Percentiles rank a stretch among this genome's conserved stretches.
These are phyloP conservation scores for Proales similis DNA, from an alignment of 1,140 invertebrate species.

Conservation along the genomic window DNA sequence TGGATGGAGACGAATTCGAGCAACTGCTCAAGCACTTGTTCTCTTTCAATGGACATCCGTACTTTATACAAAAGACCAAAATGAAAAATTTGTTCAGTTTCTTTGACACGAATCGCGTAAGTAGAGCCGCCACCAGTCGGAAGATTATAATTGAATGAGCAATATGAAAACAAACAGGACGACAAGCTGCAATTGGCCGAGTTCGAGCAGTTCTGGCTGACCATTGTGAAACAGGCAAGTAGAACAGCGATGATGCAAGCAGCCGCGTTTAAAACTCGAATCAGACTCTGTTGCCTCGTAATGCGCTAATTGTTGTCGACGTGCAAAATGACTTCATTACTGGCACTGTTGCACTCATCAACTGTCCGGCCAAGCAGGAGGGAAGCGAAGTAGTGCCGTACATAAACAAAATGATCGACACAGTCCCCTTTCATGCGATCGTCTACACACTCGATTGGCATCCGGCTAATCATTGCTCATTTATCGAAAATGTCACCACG, in stretches of 20 bases:
- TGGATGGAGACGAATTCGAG: constrained; percentile 29
- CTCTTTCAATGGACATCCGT: constrained; percentile 25
- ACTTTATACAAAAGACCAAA: constrained; percentile 32
- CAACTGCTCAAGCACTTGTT: constrained; percentile 25
- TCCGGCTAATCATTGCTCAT: constrained; percentile 88
- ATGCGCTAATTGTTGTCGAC: constrained; percentile 84
- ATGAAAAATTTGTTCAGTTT: constrained; percentile 32
- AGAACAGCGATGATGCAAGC: neutral
- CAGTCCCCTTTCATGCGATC: constrained; percentile 77
- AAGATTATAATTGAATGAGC: neutral
- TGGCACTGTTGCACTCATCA: constrained; percentile 81
- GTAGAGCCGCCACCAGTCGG: too few species aligned
- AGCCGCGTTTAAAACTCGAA: neutral
- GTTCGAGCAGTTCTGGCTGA: constrained; percentile 23
- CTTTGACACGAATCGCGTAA: constrained; percentile 27
- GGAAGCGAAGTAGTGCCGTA: constrained; percentile 59
- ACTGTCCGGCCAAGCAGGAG: constrained; percentile 83
- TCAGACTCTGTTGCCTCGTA: constrained; percentile 15
- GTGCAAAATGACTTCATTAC: constrained; percentile 97
- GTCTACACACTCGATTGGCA: constrained; percentile 96
- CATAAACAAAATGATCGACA: constrained; percentile 76
- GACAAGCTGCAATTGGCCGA: constrained; percentile 11
- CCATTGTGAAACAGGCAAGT: constrained; percentile 23
- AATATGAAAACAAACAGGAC: neutral
- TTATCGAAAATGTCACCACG: constrained; percentile 77